Evolutionary conservation across 2,797 vertebrate genomes (phyloP).

Genomic region (Cichlasoma orientale): DNA sequence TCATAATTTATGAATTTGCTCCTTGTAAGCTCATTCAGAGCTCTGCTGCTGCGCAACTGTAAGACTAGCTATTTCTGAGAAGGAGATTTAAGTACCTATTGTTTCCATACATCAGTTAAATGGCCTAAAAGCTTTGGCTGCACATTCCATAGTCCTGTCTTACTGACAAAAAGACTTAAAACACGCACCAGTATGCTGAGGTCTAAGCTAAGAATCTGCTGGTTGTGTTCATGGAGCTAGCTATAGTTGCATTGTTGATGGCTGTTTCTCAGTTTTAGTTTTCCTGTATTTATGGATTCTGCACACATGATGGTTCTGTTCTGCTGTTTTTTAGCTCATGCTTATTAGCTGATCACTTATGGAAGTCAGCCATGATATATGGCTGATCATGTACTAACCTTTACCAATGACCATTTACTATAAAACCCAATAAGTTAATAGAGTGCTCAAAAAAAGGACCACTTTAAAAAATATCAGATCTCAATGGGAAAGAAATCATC

Average conservation of each 20-base stretch:
- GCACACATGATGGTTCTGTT: background rate
- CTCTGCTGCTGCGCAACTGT: background rate
- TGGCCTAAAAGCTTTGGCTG: background rate
- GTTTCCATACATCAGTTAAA: background rate
- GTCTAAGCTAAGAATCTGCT: background rate
- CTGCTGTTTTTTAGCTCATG: background rate
- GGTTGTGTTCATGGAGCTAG: background rate
- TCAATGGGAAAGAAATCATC: no score
- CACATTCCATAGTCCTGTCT: background rate
- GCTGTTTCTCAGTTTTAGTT: background rate
- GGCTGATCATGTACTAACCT: no score
- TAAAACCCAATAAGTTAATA: no score
- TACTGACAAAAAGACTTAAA: background rate
- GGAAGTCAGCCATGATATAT: background rate
- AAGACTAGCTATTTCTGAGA: background rate
- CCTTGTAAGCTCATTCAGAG: background rate
- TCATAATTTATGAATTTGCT: background rate
- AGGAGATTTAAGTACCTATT: background rate
- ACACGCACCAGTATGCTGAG: background rate
- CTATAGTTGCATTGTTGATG: background rate
- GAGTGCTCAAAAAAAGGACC: no score
- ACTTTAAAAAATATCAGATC: no score
- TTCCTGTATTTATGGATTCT: background rate
- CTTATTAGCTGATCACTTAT: background rate
- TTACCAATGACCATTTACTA: no score